Percentiles rank a stretch among this genome's conserved stretches.
Conservation (phyloP, 2,113 vertebrate species). For the Porphyrio hochstetteri region DNA sequence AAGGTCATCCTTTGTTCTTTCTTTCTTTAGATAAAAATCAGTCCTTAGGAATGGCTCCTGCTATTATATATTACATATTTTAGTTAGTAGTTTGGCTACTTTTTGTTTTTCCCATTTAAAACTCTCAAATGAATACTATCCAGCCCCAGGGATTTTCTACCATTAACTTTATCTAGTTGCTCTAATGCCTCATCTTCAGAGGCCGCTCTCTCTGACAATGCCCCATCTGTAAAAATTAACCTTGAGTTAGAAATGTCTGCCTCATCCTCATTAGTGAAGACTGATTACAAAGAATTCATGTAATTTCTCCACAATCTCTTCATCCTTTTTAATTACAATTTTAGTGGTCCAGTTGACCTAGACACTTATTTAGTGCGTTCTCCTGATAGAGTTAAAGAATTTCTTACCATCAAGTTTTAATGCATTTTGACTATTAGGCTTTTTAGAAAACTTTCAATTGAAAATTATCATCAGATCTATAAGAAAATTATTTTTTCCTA, state of each 20-base stretch:
- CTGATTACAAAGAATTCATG: conserved; percentile 54
- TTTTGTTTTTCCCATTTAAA: conserved; percentile 61
- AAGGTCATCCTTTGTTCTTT: conserved; percentile 62
- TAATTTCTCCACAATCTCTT: conserved; percentile 42
- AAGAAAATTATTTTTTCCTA: neutral
- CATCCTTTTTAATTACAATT: conserved; percentile 40
- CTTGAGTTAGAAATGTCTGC: conserved; percentile 44
- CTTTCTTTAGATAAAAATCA: conserved; percentile 43
- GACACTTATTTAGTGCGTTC: neutral
- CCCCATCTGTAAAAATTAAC: conserved; percentile 58
- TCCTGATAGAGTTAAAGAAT: neutral
- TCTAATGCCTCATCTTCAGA: conserved; percentile 44
- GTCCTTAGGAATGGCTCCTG: neutral
- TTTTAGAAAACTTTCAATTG: neutral
- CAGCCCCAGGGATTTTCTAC: conserved; percentile 49
- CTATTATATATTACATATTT: conserved; percentile 44
- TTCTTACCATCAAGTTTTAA: neutral
- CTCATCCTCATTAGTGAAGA: conserved; percentile 51
- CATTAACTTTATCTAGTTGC: conserved; percentile 53
- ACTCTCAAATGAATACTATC: conserved; percentile 27
- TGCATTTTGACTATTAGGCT: neutral
- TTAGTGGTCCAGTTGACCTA: conserved; percentile 37
- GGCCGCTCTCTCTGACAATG: conserved; percentile 32
- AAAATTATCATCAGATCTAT: neutral
- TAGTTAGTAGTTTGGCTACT: conserved; percentile 23